Percentiles rank a stretch among this genome's conserved stretches.
These are phyloP conservation scores for Drosophila repleta DNA, from an alignment of 1,140 invertebrate genomes.

Conservation along the genomic window DNA sequence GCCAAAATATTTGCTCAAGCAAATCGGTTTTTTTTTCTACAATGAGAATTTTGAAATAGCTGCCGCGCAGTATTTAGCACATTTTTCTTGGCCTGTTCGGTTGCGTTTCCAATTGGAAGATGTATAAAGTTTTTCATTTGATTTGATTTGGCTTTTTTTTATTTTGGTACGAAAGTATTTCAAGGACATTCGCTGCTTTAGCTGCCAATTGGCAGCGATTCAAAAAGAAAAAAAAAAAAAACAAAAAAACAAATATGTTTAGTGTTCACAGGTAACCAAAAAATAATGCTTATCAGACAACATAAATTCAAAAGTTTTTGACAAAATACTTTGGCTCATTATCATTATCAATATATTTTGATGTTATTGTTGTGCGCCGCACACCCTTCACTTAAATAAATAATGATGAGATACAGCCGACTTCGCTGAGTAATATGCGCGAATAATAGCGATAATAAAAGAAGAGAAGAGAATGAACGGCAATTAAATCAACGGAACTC, in stretches of 20 bases:
- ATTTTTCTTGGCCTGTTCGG: conserved; percentile 47
- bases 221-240: conserved; percentile 56
- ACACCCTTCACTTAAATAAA: conserved; percentile 47
- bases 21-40: conserved; percentile 38
- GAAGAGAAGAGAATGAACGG: conserved; percentile 8
- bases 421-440: conserved; percentile 61
- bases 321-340: conserved; percentile 23
- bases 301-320: conserved; percentile 45
- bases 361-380: conserved; percentile 16
- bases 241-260: too few relatives aligned
- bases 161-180: conserved; percentile 63
- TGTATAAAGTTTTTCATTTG: conserved; percentile 43
- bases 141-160: conserved; percentile 47
- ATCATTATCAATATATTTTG: conserved; percentile 24
- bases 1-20: conserved; percentile 61
- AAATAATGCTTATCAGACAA: conserved; percentile 47
- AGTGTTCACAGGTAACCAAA: conserved; percentile 48
- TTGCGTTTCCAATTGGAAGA: conserved; percentile 63
- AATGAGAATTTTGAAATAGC: conserved; percentile 41
- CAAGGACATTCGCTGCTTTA: conserved; percentile 57
- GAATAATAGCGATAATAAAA: conserved; percentile 40
- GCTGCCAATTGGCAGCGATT: conserved; percentile 60
- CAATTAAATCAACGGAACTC: conserved; percentile 68
- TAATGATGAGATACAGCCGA: conserved; percentile 33
- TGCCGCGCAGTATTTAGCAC: conserved; percentile 49